These are phyloP conservation scores for Melinopterus prodromus DNA, from an alignment of 2,888 invertebrate species.

Conservation along the genomic window DNA sequence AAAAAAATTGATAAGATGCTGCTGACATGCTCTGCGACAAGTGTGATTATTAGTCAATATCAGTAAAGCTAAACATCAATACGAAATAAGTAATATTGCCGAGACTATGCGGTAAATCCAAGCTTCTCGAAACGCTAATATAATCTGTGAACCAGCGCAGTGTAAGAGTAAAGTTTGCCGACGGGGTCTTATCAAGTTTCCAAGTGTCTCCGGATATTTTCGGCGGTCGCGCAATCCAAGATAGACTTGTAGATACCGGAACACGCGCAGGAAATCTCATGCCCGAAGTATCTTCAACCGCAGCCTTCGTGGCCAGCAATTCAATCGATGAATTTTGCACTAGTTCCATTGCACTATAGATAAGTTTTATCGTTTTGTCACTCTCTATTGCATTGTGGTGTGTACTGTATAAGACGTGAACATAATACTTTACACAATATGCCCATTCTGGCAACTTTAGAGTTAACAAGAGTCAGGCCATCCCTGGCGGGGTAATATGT, in stretches of 20 bases:
- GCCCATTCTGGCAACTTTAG: no score
- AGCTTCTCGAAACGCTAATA: slow-evolving; percentile 35
- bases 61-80: neutral
- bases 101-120: slow-evolving; percentile 25
- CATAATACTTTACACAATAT: no score
- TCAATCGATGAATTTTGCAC: neutral
- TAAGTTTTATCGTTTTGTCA: neutral
- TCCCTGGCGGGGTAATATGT: no score
- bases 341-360: neutral
- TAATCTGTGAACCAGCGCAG: slow-evolving; percentile 36
- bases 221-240: slow-evolving; percentile 31
- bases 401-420: no score
- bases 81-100: neutral
- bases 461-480: no score
- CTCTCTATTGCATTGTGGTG: no score
- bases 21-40: no score
- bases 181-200: slow-evolving; percentile 46
- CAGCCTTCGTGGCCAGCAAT: neutral
- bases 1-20: no score
- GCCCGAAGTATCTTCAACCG: neutral
- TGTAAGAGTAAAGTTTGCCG: slow-evolving; percentile 45
- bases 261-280: neutral
- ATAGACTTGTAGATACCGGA: neutral
- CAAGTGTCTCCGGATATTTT: slow-evolving; percentile 44
- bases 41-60: no score